Evolutionary conservation across 2,888 invertebrate genomes (phyloP).

Genomic region (Sarcophaga variegata): DNA sequence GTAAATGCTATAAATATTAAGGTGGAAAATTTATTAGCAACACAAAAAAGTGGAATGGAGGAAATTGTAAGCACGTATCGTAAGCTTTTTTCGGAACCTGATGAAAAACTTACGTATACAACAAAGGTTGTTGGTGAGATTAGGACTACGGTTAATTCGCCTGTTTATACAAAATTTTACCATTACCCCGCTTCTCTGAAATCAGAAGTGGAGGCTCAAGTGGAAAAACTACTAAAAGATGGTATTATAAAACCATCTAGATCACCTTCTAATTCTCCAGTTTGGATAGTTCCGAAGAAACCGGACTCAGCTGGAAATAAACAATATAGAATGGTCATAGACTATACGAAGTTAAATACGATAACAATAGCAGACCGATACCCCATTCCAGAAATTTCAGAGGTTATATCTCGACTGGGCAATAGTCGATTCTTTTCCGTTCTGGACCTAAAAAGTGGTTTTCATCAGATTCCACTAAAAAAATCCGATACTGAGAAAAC

Average conservation of each 20-base stretch:
- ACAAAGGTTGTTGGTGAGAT: too few species aligned
- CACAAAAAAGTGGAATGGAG: conserved; percentile 16
- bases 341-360: conserved; percentile 33
- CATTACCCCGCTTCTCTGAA: too few species aligned
- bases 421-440: conserved; percentile 42
- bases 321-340: conserved; percentile 41
- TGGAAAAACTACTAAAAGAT: too few species aligned
- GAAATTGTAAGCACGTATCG: conserved; percentile 17
- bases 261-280: conserved; percentile 12
- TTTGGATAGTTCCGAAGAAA: conserved; percentile 49
- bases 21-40: conserved; percentile 16
- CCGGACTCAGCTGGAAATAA: conserved; percentile 30
- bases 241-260: too few species aligned
- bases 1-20: conserved; percentile 39
- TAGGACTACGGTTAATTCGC: too few species aligned
- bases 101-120: too few species aligned
- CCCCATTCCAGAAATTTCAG: too few species aligned
- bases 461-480: conserved; percentile 59
- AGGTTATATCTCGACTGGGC: conserved; percentile 28
- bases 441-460: conserved; percentile 32
- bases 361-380: not conserved
- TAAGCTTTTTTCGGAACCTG: too few species aligned
- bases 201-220: too few species aligned
- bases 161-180: too few species aligned
- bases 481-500: conserved; percentile 35